Percentiles rank a stretch among this genome's conserved stretches.
Conservation (phyloP, 2,797 vertebrate genomes). For the Danionella dracula region DNA sequence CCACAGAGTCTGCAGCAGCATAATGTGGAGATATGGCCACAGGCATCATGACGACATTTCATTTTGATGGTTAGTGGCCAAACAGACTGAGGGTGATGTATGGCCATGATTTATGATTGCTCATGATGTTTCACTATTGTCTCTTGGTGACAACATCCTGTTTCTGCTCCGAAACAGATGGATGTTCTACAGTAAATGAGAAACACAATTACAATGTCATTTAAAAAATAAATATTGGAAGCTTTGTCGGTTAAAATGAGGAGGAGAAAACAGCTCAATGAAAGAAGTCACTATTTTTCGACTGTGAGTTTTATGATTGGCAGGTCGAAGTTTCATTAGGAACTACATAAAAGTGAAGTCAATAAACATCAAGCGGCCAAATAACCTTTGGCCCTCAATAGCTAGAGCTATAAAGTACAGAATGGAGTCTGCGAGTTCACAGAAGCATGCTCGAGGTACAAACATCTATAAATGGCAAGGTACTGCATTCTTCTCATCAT, state of each 20-base stretch:
- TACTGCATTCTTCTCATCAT: not conserved
- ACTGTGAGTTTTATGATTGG: not conserved
- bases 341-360: conserved; percentile 3
- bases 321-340: conserved; percentile 3
- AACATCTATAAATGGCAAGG: not conserved
- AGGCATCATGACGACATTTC: conserved; percentile 38
- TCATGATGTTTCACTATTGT: conserved; percentile 11
- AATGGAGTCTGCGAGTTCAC: not conserved
- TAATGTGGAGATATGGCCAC: conserved; percentile 35
- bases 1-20: conserved; percentile 22
- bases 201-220: too few relatives aligned
- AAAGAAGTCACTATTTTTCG: not conserved
- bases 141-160: not conserved
- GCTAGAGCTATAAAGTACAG: not conserved
- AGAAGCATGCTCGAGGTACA: not conserved
- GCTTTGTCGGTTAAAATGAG: too few relatives aligned
- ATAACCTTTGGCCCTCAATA: conserved; percentile 12
- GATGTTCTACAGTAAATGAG: too few relatives aligned
- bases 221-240: too few relatives aligned
- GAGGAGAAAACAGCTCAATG: not conserved
- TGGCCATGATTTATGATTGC: conserved; percentile 16
- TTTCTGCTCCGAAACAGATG: not conserved
- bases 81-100: conserved; percentile 24
- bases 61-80: conserved; percentile 24
- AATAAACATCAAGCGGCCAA: conserved; percentile 15